Conservation (phyloP, 1,140 invertebrate species). For the Drosophila punjabiensis region DNA sequence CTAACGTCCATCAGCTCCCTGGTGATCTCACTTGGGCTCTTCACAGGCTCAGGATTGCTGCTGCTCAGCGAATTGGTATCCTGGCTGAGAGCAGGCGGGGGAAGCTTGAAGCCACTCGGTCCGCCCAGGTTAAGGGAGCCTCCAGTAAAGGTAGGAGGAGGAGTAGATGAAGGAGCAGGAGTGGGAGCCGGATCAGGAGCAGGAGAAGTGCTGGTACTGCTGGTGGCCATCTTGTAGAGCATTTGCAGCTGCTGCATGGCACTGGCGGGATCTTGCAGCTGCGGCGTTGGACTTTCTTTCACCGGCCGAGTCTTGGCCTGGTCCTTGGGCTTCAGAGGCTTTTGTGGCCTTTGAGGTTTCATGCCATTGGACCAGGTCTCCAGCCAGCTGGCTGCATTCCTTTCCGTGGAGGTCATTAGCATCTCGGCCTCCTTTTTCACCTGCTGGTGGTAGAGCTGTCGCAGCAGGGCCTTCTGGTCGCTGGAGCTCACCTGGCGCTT, state of each 20-base stretch:
- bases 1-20: conserved; percentile 81
- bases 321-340: conserved; percentile 29
- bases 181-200: conserved; percentile 13
- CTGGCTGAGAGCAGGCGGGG: conserved; percentile 60
- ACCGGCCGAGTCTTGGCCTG: background rate
- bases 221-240: conserved; percentile 78
- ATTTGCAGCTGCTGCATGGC: conserved; percentile 75
- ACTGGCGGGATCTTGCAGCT: conserved; percentile 36
- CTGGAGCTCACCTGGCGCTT: conserved; percentile 76
- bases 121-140: conserved; percentile 34
- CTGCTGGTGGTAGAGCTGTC: conserved; percentile 55
- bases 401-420: conserved; percentile 65
- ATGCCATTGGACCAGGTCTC: conserved; percentile 79
- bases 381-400: conserved; percentile 70
- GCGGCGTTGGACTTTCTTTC: conserved; percentile 16
- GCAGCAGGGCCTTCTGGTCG: conserved; percentile 49
- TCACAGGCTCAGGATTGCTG: conserved; percentile 6
- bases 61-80: conserved; percentile 53
- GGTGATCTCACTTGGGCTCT: conserved; percentile 70
- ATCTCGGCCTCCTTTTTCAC: conserved; percentile 36
- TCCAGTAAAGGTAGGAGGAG: conserved; percentile 9
- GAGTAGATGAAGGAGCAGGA: background rate
- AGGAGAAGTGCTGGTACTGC: conserved; percentile 13
- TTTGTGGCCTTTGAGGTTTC: conserved; percentile 54
- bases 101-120: conserved; percentile 66